Evolutionary conservation across 2,888 invertebrate species (phyloP).

Genomic region (Catocala sponsa): DNA sequence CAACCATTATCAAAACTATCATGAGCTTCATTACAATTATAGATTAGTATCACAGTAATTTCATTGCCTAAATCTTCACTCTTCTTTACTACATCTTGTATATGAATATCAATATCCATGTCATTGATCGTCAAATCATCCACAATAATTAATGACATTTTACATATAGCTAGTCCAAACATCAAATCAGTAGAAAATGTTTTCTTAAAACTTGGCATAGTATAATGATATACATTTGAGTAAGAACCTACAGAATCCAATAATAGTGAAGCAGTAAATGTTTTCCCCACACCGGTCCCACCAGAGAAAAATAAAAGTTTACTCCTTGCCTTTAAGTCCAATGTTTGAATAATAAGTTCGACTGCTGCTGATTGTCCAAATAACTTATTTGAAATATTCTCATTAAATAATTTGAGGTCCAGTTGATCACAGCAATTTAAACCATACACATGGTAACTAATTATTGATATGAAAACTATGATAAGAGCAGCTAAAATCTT

Average conservation of each 20-base stretch:
- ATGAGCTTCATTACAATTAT: slow-evolving; percentile 66
- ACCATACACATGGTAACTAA: slow-evolving; percentile 57
- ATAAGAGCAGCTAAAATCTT: slow-evolving; percentile 44
- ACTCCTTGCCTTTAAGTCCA: slow-evolving; percentile 56
- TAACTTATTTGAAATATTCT: slow-evolving; percentile 60
- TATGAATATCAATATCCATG: slow-evolving; percentile 55
- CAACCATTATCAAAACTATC: slow-evolving; percentile 61
- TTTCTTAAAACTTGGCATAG: slow-evolving; percentile 74
- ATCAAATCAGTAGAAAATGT: slow-evolving; percentile 69
- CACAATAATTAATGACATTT: slow-evolving; percentile 69
- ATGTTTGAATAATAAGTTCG: slow-evolving; percentile 59
- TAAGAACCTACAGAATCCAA: slow-evolving; percentile 63
- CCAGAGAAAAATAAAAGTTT: slow-evolving; percentile 78
- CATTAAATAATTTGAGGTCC: slow-evolving; percentile 53
- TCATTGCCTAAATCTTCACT: slow-evolving; percentile 66
- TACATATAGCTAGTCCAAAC: slow-evolving; percentile 73
- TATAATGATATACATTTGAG: slow-evolving; percentile 79
- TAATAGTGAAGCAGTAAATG: slow-evolving; percentile 71
- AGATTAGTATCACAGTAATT: slow-evolving; percentile 74
- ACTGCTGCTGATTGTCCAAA: slow-evolving; percentile 73
- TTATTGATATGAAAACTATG: slow-evolving; percentile 55
- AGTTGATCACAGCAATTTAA: slow-evolving; percentile 67
- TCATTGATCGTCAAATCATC: slow-evolving; percentile 73
- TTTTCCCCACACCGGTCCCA: slow-evolving; percentile 83
- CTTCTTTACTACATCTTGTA: slow-evolving; percentile 66